Evolutionary conservation across 2,113 vertebrate species (phyloP).

Genomic region (Phylloscopus whistleri): DNA sequence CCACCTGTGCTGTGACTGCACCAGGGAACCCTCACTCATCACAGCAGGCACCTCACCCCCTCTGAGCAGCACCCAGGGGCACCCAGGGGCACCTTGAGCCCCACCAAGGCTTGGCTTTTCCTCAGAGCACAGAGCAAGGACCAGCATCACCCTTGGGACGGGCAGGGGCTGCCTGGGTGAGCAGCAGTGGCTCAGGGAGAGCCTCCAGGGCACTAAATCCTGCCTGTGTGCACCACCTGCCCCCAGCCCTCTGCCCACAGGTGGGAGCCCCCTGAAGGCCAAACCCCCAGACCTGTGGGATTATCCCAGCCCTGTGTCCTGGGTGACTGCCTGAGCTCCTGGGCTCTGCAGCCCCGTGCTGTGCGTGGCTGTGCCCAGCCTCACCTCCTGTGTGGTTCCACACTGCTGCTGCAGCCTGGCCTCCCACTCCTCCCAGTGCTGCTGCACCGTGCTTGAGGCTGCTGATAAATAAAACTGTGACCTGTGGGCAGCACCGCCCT

Average conservation of each 20-base stretch:
- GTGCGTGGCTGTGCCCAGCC: background rate
- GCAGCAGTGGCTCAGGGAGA: rapidly evolving
- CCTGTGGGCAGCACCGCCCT: rapidly evolving
- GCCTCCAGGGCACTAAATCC: rapidly evolving
- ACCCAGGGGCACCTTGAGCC: no score
- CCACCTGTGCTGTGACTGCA: background rate
- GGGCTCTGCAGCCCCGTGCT: rapidly evolving
- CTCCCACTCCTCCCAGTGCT: rapidly evolving
- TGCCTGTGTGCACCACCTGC: rapidly evolving
- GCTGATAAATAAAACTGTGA: rapidly evolving
- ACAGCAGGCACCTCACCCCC: background rate
- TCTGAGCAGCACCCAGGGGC: background rate
- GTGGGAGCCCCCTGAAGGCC: background rate
- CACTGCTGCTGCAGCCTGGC: rapidly evolving
- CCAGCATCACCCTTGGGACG: rapidly evolving
- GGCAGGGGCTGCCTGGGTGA: rapidly evolving
- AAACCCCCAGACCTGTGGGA: background rate
- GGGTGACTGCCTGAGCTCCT: rapidly evolving
- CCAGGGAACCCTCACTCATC: rapidly evolving
- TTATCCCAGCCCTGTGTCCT: background rate
- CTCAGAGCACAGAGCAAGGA: rapidly evolving
- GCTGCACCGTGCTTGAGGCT: rapidly evolving
- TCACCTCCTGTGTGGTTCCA: rapidly evolving
- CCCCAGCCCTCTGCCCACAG: no score
- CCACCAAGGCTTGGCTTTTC: background rate